phyloP scores from a whole-genome alignment of 92 coral and sea anemone genomes.

The Siderastrea siderea region DNA sequence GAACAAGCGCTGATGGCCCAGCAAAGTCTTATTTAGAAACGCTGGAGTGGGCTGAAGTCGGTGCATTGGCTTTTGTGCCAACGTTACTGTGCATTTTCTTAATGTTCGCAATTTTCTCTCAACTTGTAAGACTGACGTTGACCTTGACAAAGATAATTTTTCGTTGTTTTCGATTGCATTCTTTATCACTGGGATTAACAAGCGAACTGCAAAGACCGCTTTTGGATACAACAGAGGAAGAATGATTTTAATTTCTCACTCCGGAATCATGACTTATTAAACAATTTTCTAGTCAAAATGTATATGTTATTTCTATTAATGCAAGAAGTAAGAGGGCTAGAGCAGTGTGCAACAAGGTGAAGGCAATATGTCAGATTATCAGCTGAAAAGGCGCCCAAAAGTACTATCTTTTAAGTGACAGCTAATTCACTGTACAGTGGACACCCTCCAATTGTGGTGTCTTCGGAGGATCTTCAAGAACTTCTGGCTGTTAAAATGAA shows the following conservation, averaged over 20 bases:
- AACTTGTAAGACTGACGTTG: constrained; percentile 13
- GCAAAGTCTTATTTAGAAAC: constrained; percentile 2
- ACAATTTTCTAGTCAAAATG: too few species aligned
- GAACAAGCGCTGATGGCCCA: constrained; percentile 19
- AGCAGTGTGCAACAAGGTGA: too few species aligned
- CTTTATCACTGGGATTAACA: neutral
- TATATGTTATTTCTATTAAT: too few species aligned
- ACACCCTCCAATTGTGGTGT: too few species aligned
- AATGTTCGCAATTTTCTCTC: constrained; percentile 25
- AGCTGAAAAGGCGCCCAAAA: too few species aligned
- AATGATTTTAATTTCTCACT: neutral
- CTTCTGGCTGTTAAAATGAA: too few species aligned
- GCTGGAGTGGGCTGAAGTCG: constrained; percentile 46
- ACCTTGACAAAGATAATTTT: neutral
- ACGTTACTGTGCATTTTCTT: constrained; percentile 12
- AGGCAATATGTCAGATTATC: too few species aligned
- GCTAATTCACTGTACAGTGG: too few species aligned
- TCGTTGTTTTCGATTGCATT: neutral
- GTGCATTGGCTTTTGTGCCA: constrained; percentile 50
- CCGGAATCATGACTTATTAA: too few species aligned
- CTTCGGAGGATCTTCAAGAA: too few species aligned
- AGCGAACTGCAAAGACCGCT: neutral
- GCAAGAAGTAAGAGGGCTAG: too few species aligned
- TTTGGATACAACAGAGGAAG: neutral
- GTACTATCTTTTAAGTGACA: too few species aligned